Base-by-base conservation (phyloP, 2,888 invertebrate genomes). In the Therioaphis trifolii region DNA sequence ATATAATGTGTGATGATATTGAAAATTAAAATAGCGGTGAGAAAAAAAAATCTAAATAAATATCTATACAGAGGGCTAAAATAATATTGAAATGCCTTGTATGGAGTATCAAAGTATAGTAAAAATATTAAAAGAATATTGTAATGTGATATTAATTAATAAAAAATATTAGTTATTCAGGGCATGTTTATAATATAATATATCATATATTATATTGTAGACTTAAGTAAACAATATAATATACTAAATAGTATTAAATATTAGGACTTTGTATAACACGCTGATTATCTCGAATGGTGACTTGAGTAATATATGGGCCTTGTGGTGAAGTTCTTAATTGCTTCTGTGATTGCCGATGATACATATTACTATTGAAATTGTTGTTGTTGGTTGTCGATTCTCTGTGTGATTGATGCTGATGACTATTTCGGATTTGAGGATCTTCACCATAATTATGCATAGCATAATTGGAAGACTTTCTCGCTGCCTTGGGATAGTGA, bases 301-400 rank as follows among this genome's bases (percentile, higher is more conserved):
- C 92, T 86, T 92, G 92, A 0, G 92, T 92, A 3, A 92, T 90
- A 86, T 92, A 92, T 0, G 92, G 92, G 0, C 92, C 92, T 27
- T 91, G 89, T 18, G 79, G 85, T 29, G 49, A 72, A 15, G 49
- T 14, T 7, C 79, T 75, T 35, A 77, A 58, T 2, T 18, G 85
- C 84, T 75, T 40, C 21, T 78, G 72, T n/a, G n/a, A n/a, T 18
- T 69, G n/a, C 69, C 85, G 85, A 24, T 58, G 24, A 9, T 58
- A 66, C 52, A 75, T 21, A 15, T 12, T 12, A 24, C 29, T 61
- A 24, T 66, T 2, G 82, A 78, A 75, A 52, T 84, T 74, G 84
- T 84, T 66, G 68, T 84, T 66, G 68, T 84, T 35, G 58, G n/a
- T n/a, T 1, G 72, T 2, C 1, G 49, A 49, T 4, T 21, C n/a